Evolutionary conservation across 1,140 invertebrate species (phyloP), one percentile per base, ranked within the genome.

Genomic region (Rhopalosiphum padi): DNA sequence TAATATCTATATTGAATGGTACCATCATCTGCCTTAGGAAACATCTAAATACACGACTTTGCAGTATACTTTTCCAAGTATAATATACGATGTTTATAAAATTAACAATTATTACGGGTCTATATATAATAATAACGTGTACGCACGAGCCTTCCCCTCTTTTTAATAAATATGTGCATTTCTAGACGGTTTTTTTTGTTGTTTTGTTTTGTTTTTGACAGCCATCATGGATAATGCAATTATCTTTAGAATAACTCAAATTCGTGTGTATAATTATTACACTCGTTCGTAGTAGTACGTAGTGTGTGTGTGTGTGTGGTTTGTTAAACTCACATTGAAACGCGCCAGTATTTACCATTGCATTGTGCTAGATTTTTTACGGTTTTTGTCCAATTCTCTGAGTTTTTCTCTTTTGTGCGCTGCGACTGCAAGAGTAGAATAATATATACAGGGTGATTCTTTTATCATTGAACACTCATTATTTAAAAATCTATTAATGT

Each of bases 301-400:
- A n/a, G n/a, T n/a, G n/a, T n/a, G n/a, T 4, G 60, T 30, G 30
- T n/a, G 11, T 48, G 15, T 51, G 30, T 46, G 25, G 46, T 53
- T 51, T 51, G 46, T 88, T 51, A 51, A 88, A 35, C 35, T 48
- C 87, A 23, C 41, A 88, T 51, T 51, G 30, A 88, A 88, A 51
- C 35, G 18, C 30, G 43, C 15, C 1, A 8, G 22, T 9, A 60
- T 60, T 77, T 77, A 87, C 46, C 30, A 88, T 88, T 51, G 46
- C 35, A 53, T 88, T 88, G 86, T 87, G 21, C 21, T n/a, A 22
- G 87, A 87, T 87, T 87, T 87, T 22, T n/a, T 18, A 48, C 86
- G 86, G 86, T n/a, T 88, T 53, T 88, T 51, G 87, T 88, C 35
- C n/a, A 46, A 86, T 43, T 48, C 30, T 77, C 30, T n/a, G 30